These are phyloP conservation scores for Crossaster papposus DNA, from an alignment of 53 echinoderm and acorn worm species.

Conservation along the genomic window DNA sequence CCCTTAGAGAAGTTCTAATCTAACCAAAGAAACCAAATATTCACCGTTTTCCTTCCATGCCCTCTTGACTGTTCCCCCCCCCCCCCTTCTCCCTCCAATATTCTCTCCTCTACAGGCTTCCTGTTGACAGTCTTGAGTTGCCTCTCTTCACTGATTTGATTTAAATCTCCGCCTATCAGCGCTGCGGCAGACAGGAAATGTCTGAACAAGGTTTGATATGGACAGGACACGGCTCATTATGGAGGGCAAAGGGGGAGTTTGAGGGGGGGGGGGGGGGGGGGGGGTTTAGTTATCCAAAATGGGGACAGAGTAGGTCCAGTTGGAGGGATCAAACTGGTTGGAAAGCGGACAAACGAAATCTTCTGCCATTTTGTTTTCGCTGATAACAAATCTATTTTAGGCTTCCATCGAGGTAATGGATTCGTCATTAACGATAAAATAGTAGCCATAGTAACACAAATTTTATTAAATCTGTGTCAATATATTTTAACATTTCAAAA, in stretches of 20 bases:
- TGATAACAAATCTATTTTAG: no score
- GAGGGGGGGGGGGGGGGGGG: constrained; percentile 4
- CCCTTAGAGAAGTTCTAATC: neutral
- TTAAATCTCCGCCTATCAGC: constrained; percentile 54
- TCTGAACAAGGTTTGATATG: constrained; percentile 23
- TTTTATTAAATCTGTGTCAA: neutral
- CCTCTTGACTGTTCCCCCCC: neutral
- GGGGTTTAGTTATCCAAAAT: constrained; percentile 38
- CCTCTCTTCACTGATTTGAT: constrained; percentile 50
- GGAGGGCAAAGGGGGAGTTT: neutral
- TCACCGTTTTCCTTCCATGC: neutral
- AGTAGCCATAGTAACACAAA: neutral
- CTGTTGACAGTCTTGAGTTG: constrained; percentile 46
- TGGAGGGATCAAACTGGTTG: neutral
- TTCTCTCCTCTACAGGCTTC: constrained; percentile 1
- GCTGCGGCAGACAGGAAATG: constrained; percentile 43
- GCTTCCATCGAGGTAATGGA: no score
- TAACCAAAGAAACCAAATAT: neutral
- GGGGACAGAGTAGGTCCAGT: neutral
- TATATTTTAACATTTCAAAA: no score
- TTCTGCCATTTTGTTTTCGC: neutral
- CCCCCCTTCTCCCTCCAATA: neutral
- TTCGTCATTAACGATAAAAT: no score
- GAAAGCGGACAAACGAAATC: neutral
- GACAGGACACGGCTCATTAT: constrained; percentile 59